Conservation (phyloP, 2,888 invertebrate species). For the Latrodectus hesperus region DNA sequence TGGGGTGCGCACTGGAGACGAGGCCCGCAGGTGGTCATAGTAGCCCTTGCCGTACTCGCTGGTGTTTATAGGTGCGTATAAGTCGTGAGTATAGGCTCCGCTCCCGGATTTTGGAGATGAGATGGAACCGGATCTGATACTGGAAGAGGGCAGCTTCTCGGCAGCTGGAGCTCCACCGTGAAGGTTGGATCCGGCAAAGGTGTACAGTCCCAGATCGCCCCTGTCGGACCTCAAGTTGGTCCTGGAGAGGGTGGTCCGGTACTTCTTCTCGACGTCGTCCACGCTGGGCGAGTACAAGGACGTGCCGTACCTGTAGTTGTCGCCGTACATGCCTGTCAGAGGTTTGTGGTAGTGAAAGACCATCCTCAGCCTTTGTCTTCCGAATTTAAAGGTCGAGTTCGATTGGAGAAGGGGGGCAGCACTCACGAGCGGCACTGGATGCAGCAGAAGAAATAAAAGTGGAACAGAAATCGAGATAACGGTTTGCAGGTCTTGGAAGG, state of each 20-base stretch:
- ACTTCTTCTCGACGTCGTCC: conserved; percentile 70
- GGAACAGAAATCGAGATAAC: not conserved
- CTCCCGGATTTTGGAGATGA: not conserved
- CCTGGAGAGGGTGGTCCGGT: conserved; percentile 65
- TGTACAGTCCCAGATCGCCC: conserved; percentile 51
- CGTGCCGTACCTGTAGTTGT: conserved; percentile 70
- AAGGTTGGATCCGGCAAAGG: conserved; percentile 63
- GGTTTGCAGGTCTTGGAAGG: not conserved
- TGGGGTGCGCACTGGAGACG: conserved; percentile 3
- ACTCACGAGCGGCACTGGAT: not conserved
- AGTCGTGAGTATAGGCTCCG: conserved; percentile 7
- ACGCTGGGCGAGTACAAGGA: conserved; percentile 66
- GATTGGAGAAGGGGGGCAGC: conserved; percentile 34
- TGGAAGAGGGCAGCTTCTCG: not conserved
- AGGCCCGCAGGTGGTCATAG: conserved; percentile 54
- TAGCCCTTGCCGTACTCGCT: conserved; percentile 32
- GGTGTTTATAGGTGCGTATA: conserved; percentile 44
- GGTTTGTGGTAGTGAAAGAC: conserved; percentile 62
- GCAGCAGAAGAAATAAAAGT: not conserved
- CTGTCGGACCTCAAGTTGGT: conserved; percentile 70
- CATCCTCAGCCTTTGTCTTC: conserved; percentile 11
- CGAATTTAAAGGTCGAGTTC: conserved; percentile 8
- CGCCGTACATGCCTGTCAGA: conserved; percentile 69
- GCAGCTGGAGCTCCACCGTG: conserved; percentile 48
- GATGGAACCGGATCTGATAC: not conserved